Base-by-base conservation (phyloP, 1,140 invertebrate species). In the Micrasema minimum region DNA sequence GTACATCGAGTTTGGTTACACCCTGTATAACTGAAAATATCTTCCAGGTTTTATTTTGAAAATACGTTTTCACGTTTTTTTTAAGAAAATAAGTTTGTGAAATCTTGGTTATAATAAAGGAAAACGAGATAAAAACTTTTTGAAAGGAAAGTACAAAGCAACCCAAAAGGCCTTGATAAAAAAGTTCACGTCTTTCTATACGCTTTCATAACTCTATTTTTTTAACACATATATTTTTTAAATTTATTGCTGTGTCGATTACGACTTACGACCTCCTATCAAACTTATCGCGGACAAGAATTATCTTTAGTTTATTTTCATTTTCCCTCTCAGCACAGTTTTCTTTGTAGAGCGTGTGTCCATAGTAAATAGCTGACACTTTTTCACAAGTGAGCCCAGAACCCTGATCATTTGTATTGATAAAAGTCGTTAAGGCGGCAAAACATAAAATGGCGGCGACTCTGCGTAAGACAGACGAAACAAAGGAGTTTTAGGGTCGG, bases 401-500 rank as follows among this genome's bases (percentile, higher is more conserved):
- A 38, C 35, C 55, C 37, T 5, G 48, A 48, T 66, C 62, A 66
- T 66, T 66, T 66, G 46, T 66, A 51, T 50, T 51, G 62, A 66
- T 66, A 66, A 66, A 66, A 66, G 46, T 66, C 62, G 62, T 66
- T 66, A 66, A 66, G 62, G 45, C 46, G 62, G n/a, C 45, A 51
- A 51, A 59, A 59, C 55, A 38, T 59, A 43, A 66, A 66, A 66
- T n/a, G 31, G 31, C 46, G 46, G 31, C 62, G 16, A 37, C 46
- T 66, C 62, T 35, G 31, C 16, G 41, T n/a, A 20, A 31, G 62
- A 51, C 46, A 22, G 45, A 18, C 45, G 31, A 26, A 66, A 59
- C 55, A 43, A 59, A 59, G 38, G 55, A 59, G 38, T 59, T 38
- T 37, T 5, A 41, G 18, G 14, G 55, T 38, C 48, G 9, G 20